Conservation (phyloP, 2,888 invertebrate species). For the Zeuzera pyrina region DNA sequence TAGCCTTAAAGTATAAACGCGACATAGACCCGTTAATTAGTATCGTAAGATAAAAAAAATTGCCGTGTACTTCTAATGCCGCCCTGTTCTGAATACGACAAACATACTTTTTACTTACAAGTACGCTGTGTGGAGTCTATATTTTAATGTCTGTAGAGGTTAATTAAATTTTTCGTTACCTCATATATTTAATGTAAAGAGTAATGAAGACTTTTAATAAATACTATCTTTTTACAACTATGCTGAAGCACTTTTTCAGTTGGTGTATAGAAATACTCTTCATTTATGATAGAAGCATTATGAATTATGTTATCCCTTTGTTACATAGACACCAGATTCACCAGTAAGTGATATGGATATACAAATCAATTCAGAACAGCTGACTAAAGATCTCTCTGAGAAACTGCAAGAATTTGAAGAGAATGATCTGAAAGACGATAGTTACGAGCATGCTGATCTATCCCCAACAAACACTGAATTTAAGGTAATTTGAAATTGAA, state of each 20-base stretch:
- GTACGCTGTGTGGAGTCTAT: no score
- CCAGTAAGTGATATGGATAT: conserved; percentile 47
- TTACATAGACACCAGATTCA: conserved; percentile 50
- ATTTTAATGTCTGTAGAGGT: no score
- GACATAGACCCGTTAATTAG: no score
- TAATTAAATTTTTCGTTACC: no score
- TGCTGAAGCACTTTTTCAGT: no score
- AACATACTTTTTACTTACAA: no score
- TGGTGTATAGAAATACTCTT: no score
- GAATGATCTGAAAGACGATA: conserved; percentile 26
- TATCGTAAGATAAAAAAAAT: no score
- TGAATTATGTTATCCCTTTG: not conserved
- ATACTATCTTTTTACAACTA: not conserved
- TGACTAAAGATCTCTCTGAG: conserved; percentile 43
- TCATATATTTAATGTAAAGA: not conserved
- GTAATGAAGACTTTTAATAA: not conserved
- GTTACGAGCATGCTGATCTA: conserved; percentile 26
- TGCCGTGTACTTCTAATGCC: no score
- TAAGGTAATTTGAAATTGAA: conserved; percentile 28
- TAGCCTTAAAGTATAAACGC: no score
- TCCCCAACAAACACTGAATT: conserved; percentile 29
- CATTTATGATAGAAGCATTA: not conserved
- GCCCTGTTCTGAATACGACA: no score
- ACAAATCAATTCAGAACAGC: conserved; percentile 28
- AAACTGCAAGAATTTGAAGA: conserved; percentile 48